These are phyloP conservation scores for Drosophila pullipes DNA, from an alignment of 2,888 invertebrate genomes.

Conservation along the genomic window DNA sequence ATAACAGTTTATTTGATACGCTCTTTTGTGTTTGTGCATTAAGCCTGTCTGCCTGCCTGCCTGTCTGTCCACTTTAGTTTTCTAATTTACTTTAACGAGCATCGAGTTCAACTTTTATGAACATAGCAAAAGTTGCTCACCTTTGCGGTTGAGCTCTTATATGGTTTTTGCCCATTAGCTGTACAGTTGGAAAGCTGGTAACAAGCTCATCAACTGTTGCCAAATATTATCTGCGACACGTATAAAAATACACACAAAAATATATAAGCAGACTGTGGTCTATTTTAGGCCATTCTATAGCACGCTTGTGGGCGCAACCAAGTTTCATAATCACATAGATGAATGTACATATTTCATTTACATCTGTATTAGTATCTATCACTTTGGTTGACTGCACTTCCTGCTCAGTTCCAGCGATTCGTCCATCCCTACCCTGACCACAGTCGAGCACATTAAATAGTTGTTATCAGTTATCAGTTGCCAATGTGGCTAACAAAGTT, in stretches of 20 bases:
- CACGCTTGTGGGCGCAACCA: conserved; percentile 33
- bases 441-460: conserved; percentile 43
- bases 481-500: conserved; percentile 20
- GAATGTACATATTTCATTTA: background rate
- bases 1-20: conserved; percentile 48
- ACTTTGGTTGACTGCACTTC: conserved; percentile 36
- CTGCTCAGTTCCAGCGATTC: background rate
- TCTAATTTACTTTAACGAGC: conserved; percentile 47
- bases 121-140: conserved; percentile 30
- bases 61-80: conserved; percentile 18
- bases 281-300: conserved; percentile 41
- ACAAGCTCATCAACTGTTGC: conserved; percentile 34
- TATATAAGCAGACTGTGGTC: conserved; percentile 14
- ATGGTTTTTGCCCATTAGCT: conserved; percentile 8
- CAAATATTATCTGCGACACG: conserved; percentile 38
- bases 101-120: conserved; percentile 1
- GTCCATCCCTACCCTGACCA: background rate
- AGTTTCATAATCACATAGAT: background rate
- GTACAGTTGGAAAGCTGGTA: conserved; percentile 27
- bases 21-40: conserved; percentile 18
- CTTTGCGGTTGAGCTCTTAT: conserved; percentile 21
- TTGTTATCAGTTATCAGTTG: conserved; percentile 46
- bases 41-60: background rate
- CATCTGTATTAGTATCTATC: conserved; percentile 12
- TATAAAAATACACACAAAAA: conserved; percentile 25